These are phyloP conservation scores for Odontesthes bonariensis DNA, from an alignment of 2,113 vertebrate genomes.

Conservation along the genomic window DNA sequence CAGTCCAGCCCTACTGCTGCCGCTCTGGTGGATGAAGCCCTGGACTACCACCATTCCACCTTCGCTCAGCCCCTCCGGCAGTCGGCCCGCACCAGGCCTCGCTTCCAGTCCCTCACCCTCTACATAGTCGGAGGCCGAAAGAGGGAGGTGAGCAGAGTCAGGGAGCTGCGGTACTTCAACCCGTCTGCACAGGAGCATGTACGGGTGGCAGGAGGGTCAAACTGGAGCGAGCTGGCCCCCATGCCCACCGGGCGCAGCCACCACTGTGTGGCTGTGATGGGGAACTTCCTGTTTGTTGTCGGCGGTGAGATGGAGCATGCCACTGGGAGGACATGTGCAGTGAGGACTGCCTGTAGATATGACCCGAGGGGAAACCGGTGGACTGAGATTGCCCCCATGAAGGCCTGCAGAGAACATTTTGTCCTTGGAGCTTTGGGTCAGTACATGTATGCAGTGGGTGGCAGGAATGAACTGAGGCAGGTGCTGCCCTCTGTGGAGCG, in stretches of 20 bases:
- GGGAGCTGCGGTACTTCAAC: slow-evolving; percentile 94
- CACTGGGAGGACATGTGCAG: slow-evolving; percentile 90
- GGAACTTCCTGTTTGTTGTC: slow-evolving; percentile 94
- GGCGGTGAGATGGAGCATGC: slow-evolving; percentile 94
- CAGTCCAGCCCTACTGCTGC: slow-evolving; percentile 88
- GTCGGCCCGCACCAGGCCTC: slow-evolving; percentile 89
- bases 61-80: slow-evolving; percentile 94
- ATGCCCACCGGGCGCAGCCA: slow-evolving; percentile 95
- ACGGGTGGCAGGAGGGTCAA: slow-evolving; percentile 87
- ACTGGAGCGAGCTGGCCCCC: slow-evolving; percentile 93
- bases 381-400: slow-evolving; percentile 96
- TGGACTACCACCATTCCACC: slow-evolving; percentile 92
- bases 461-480: slow-evolving; percentile 94
- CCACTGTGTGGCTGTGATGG: slow-evolving; percentile 96
- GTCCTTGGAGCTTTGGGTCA: slow-evolving; percentile 92
- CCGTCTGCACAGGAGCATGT: slow-evolving; percentile 89
- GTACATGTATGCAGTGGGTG: slow-evolving; percentile 92
- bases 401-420: slow-evolving; percentile 96
- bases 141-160: slow-evolving; percentile 91
- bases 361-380: slow-evolving; percentile 92
- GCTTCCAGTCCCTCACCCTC: slow-evolving; percentile 93
- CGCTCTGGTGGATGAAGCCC: slow-evolving; percentile 90
- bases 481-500: slow-evolving; percentile 95
- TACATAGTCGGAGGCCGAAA: slow-evolving; percentile 94
- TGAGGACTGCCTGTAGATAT: slow-evolving; percentile 92